Percentiles rank a stretch among this genome's conserved stretches.
Conservation (phyloP, 1,140 invertebrate species). For the Drosophila neocordata region DNA sequence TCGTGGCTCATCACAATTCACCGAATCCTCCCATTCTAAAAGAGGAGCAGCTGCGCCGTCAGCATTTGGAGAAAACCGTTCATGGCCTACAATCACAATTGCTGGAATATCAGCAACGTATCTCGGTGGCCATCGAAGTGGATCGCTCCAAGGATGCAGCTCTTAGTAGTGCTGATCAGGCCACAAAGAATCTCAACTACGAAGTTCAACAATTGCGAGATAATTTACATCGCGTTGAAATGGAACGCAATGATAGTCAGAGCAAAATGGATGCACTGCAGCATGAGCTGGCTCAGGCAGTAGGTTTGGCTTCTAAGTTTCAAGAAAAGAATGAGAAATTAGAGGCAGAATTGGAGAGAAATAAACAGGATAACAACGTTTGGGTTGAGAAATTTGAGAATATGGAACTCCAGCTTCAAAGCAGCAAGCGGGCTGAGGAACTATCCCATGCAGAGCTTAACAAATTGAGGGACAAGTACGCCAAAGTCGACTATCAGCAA, state of each 20-base stretch:
- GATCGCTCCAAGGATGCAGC: slow-evolving; percentile 89
- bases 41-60: slow-evolving; percentile 87
- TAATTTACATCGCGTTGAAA: slow-evolving; percentile 50
- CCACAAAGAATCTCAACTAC: slow-evolving; percentile 64
- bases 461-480: slow-evolving; percentile 71
- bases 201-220: slow-evolving; percentile 66
- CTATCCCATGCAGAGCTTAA: slow-evolving; percentile 62
- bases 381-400: slow-evolving; percentile 60
- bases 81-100: slow-evolving; percentile 88
- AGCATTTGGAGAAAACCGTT: slow-evolving; percentile 91
- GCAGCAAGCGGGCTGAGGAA: slow-evolving; percentile 64
- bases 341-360: slow-evolving; percentile 57
- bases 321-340: slow-evolving; percentile 75
- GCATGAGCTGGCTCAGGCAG: slow-evolving; percentile 71
- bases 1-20: slow-evolving; percentile 30
- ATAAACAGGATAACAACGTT: slow-evolving; percentile 30
- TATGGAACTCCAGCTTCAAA: slow-evolving; percentile 67
- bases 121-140: slow-evolving; percentile 90
- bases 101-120: slow-evolving; percentile 89
- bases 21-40: slow-evolving; percentile 83
- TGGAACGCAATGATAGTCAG: slow-evolving; percentile 59
- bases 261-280: slow-evolving; percentile 58
- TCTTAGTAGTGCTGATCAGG: slow-evolving; percentile 86
- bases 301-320: slow-evolving; percentile 70
- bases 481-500: slow-evolving; percentile 70